Base-by-base conservation (phyloP, 2,888 invertebrate species). In the Parnassius apollo region DNA sequence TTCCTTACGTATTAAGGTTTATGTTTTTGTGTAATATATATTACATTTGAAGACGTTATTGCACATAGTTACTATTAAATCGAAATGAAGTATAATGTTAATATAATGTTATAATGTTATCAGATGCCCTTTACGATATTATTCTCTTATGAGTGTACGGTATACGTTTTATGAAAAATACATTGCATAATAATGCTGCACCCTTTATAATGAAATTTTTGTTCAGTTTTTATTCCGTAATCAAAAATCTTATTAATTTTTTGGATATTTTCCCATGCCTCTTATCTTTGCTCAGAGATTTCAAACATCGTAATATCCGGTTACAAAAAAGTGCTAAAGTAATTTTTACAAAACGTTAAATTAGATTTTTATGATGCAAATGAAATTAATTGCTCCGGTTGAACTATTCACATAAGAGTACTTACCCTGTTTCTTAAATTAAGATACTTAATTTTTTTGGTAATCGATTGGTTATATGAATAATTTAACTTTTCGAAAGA, bases 21-120 rank as follows among this genome's bases (percentile, higher is more conserved):
- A 44, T 18, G 49, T 49, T 49, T 49, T 49, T 49, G 49, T 13
- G 8, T 49, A 49, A 13, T 13, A 13, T 49, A 7, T 46, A 46
- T 46, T 12, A 46, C 18, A 49, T 2, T 49, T 13, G 49, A 49
- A 49, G 49, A 49, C 46, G n/a, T 46, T 46, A 46, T 46, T 46
- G 13, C 49, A 49, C 3, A 13, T 9, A 49, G 49, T 49, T 49
- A 49, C 49, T 49, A 13, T 25, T 51, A 51, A 42, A 4, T 42
- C 0, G 35, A 59, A 22, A 59, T 53, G 59, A 59, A 12, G 59
- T 73, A 65, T 73, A 70, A 50, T 42, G 42, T 11, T 46, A 49
- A n/a, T 13, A 12, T 49, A 7, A 3, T 1, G 13, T 42, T 18
- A 18, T 18, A 18, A 18, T 18, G 18, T 18, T 18, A 52, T 45